Percentiles rank a stretch among this genome's conserved stretches.
These are phyloP conservation scores for Amblyraja radiata DNA, from an alignment of 2,797 vertebrate genomes.

Conservation along the genomic window DNA sequence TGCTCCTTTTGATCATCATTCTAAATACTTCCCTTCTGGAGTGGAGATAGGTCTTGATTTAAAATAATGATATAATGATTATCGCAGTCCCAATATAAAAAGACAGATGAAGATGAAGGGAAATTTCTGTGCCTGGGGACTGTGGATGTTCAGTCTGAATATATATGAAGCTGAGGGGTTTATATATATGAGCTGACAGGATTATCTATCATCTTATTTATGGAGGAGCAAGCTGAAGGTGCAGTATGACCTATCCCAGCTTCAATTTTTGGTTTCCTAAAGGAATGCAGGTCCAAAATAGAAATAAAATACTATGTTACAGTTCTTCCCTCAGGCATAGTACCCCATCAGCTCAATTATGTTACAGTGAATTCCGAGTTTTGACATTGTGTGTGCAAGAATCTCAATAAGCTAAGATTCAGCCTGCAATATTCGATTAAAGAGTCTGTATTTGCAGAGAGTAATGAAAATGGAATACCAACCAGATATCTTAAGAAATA, in stretches of 20 bases:
- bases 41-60: not conserved
- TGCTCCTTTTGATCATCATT: not conserved
- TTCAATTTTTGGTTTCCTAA: too few species aligned
- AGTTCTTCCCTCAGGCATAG: not conserved
- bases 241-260: too few species aligned
- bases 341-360: not conserved
- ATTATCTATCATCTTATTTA: too few species aligned
- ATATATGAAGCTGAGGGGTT: too few species aligned
- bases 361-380: not conserved
- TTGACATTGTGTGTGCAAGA: not conserved
- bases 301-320: not conserved
- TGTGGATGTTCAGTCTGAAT: too few species aligned
- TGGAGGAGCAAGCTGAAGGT: too few species aligned
- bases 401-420: not conserved
- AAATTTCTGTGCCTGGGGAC: too few species aligned
- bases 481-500: constrained; percentile 27
- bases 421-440: not conserved
- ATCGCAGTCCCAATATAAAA: too few species aligned
- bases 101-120: too few species aligned
- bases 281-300: not conserved
- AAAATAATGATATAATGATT: not conserved
- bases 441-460: not conserved
- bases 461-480: constrained; percentile 18
- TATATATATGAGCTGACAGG: too few species aligned
- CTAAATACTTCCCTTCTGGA: not conserved